These are phyloP conservation scores for Oplegnathus fasciatus DNA, from an alignment of 2,113 vertebrate genomes.

Conservation along the genomic window DNA sequence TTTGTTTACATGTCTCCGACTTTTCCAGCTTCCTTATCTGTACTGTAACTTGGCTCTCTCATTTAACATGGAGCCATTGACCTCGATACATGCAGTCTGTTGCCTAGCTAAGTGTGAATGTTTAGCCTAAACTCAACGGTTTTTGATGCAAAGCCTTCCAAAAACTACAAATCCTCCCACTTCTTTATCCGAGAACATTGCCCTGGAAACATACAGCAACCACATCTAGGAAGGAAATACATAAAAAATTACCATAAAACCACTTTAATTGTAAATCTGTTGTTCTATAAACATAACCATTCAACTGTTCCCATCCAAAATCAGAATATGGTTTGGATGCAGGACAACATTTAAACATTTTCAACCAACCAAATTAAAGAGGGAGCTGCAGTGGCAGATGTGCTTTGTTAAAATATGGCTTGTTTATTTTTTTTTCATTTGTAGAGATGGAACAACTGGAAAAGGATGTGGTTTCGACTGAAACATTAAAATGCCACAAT, in stretches of 20 bases:
- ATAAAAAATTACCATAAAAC: slow-evolving; percentile 17
- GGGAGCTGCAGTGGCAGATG: neutral
- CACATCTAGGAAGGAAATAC: slow-evolving; percentile 13
- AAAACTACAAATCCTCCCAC: slow-evolving; percentile 22
- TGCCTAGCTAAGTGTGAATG: slow-evolving; percentile 39
- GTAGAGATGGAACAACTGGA: slow-evolving; percentile 4
- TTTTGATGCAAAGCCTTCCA: slow-evolving; percentile 26
- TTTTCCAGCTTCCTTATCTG: slow-evolving; percentile 19
- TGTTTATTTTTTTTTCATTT: slow-evolving; percentile 19
- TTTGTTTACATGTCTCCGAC: slow-evolving; percentile 3
- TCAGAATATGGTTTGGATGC: slow-evolving; percentile 24
- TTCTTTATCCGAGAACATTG: neutral
- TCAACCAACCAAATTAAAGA: slow-evolving; percentile 23
- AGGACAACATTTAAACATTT: slow-evolving; percentile 7
- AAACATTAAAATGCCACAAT: slow-evolving; percentile 19
- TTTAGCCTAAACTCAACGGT: slow-evolving; percentile 37
- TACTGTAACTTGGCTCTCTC: neutral
- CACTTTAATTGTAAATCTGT: slow-evolving; percentile 29
- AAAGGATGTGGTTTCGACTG: slow-evolving; percentile 10
- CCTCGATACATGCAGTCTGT: neutral
- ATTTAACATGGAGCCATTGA: neutral
- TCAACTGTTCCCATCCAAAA: slow-evolving; percentile 21
- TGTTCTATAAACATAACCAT: slow-evolving; percentile 35
- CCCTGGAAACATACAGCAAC: neutral
- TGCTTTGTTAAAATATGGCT: slow-evolving; percentile 15